phyloP scores from a whole-genome alignment of 2,888 invertebrate genomes.

The Euphydryas editha region DNA sequence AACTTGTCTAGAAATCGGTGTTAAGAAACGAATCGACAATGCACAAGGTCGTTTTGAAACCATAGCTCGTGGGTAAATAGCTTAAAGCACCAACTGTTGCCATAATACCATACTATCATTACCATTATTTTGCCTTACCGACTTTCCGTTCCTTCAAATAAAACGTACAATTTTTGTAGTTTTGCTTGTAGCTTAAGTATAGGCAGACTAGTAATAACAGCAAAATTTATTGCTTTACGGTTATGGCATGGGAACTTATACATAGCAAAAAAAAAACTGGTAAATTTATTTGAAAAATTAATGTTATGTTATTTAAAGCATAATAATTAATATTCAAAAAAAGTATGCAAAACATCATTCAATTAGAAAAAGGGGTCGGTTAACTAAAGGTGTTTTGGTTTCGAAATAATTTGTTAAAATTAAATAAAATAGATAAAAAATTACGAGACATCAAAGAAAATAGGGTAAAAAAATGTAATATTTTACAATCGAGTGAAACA shows the following conservation, averaged over 20 bases:
- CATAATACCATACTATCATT: conserved; percentile 23
- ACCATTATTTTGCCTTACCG: conserved; percentile 21
- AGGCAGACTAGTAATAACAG: conserved; percentile 1
- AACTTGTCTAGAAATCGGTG: conserved; percentile 79
- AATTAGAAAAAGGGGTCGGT: no score
- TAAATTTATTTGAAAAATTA: not conserved
- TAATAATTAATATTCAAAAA: no score
- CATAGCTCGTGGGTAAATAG: conserved; percentile 36
- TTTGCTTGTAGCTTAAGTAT: not conserved
- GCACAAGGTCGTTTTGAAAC: conserved; percentile 68
- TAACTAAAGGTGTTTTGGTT: no score
- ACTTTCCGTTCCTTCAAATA: conserved; percentile 9
- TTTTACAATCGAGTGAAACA: no score
- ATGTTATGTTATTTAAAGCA: not conserved
- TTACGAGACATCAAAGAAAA: no score
- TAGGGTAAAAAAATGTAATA: no score
- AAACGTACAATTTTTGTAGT: conserved; percentile 19
- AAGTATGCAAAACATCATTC: no score
- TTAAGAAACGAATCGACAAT: conserved; percentile 72
- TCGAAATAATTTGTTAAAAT: no score
- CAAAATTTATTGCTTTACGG: conserved; percentile 8
- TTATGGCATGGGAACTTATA: not conserved
- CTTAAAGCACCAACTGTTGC: conserved; percentile 23
- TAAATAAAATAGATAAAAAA: no score
- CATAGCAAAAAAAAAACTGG: not conserved